phyloP scores from a whole-genome alignment of 2,888 invertebrate species.

The Caenorhabditis afra region DNA sequence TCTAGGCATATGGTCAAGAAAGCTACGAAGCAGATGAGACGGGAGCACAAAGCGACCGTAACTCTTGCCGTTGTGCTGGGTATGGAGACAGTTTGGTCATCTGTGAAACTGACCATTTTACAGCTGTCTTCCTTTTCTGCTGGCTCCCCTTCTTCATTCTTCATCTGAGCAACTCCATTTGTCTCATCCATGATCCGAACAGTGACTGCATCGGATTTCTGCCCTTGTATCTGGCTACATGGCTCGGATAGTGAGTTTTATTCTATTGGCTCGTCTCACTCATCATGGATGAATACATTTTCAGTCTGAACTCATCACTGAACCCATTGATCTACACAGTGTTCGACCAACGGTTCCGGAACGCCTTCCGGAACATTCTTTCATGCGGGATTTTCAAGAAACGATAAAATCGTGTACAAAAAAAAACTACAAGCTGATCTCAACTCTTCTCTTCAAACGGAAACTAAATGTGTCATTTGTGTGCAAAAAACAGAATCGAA shows the following conservation, averaged over 20 bases:
- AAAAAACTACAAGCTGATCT: conserved; percentile 3
- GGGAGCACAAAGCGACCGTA: conserved; percentile 97
- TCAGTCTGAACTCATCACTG: conserved; percentile 78
- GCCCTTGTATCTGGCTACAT: conserved; percentile 92
- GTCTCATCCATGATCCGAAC: conserved; percentile 83
- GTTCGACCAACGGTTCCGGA: conserved; percentile 79
- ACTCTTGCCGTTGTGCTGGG: conserved; percentile 98
- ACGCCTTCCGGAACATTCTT: conserved; percentile 77
- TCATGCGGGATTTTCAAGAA: conserved; percentile 65
- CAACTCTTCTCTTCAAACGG: conserved; percentile 22
- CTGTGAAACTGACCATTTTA: conserved; percentile 12
- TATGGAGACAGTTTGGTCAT: conserved; percentile 81
- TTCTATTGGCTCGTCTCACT: too few species aligned
- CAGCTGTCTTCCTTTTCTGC: conserved; percentile 96
- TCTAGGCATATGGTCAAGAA: conserved; percentile 78
- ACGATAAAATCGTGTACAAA: conserved; percentile 23
- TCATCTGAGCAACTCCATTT: conserved; percentile 96
- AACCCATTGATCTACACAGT: conserved; percentile 80
- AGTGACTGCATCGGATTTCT: conserved; percentile 73
- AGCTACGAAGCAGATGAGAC: conserved; percentile 82
- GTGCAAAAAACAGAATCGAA: conserved; percentile 10
- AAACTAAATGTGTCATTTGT: conserved; percentile 41
- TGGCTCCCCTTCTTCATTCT: conserved; percentile 99
- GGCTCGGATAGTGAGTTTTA: conserved; percentile 89
- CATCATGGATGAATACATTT: conserved; percentile 50